These are phyloP conservation scores for Anguilla japonica DNA, from an alignment of 2,113 vertebrate species.

Conservation along the genomic window DNA sequence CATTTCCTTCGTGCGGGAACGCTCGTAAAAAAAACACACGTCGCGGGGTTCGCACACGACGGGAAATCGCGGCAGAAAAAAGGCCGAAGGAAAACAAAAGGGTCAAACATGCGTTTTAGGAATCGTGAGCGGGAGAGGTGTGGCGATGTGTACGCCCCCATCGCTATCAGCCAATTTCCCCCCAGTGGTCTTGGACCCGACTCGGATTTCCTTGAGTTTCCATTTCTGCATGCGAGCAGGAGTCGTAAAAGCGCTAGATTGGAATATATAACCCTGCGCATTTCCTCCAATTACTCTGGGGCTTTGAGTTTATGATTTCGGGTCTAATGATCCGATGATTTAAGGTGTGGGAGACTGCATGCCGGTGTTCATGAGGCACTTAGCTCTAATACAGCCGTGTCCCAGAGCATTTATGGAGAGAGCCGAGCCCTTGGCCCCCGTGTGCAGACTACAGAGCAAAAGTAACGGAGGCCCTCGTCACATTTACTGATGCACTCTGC, in stretches of 20 bases:
- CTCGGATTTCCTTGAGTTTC: slow-evolving; percentile 37
- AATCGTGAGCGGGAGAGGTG: neutral
- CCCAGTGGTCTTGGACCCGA: slow-evolving; percentile 25
- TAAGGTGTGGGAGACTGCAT: slow-evolving; percentile 32
- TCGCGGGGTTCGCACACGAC: neutral
- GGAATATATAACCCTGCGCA: slow-evolving; percentile 46
- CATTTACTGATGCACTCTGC: neutral
- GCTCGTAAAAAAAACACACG: neutral
- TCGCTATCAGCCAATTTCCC: slow-evolving; percentile 20
- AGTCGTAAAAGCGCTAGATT: slow-evolving; percentile 47
- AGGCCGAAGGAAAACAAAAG: neutral
- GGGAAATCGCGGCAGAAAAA: neutral
- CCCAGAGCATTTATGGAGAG: slow-evolving; percentile 23
- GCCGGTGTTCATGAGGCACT: slow-evolving; percentile 34
- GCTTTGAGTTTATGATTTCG: slow-evolving; percentile 39
- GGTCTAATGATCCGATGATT: slow-evolving; percentile 49
- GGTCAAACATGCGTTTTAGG: neutral
- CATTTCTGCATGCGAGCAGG: slow-evolving; percentile 28
- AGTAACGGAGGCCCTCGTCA: neutral
- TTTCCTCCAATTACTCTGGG: slow-evolving; percentile 38
- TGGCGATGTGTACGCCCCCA: neutral
- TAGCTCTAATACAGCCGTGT: slow-evolving; percentile 27
- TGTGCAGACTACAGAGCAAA: neutral
- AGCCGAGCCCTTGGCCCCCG: slow-evolving; percentile 16
- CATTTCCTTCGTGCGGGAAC: neutral